Base-by-base conservation (phyloP, 2,888 invertebrate species). In the Erynnis tages region DNA sequence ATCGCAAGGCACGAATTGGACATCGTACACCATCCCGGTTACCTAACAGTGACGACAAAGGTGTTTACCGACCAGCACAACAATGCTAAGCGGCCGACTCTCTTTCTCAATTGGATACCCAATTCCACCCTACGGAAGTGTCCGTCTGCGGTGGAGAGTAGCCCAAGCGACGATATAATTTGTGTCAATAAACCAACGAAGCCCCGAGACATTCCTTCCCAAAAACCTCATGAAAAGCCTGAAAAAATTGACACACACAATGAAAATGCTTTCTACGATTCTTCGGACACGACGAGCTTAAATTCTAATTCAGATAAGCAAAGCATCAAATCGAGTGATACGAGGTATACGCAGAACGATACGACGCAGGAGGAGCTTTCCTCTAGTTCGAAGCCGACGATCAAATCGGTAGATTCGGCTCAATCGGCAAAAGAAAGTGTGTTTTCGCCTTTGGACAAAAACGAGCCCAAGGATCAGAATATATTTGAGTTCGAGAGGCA, bases 61-160 rank as follows among this genome's bases (percentile, higher is more conserved):
- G 93, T 93, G n/a, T 94, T 94, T 74, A 91, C 93, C 14, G 93
- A 94, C 68, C 92, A 95, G 71, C 93, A 95, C 69, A 95, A 94
- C 66, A 93, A 93, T 56, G 92, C 93, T 0, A 94, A 93, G 67
- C 85, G 94, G 76, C 92, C 95, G 61, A 98, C 97, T 0, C 86
- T 98, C 7, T 94, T 97, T 60, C 91, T 98, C 1, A 97, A 97
- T 56, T 98, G 98, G 98, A 97, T 98, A 62, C 98, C 98, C 0
- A 98, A 98, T 79, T 93, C 94, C 1, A 96, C 97, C 0, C 86
- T 98, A 29, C 93, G 95, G 58, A 96, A 94, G 80, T 96, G 97
- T 72, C 96, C 97, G 10, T 93, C 93, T 10, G 92, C 94, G 4
- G 85, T 93, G 29, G 93, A 94, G 67, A 93, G 93, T 40, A 82